These are phyloP conservation scores for Eucera pruinosa DNA, from an alignment of 2,888 invertebrate genomes.

Conservation along the genomic window DNA sequence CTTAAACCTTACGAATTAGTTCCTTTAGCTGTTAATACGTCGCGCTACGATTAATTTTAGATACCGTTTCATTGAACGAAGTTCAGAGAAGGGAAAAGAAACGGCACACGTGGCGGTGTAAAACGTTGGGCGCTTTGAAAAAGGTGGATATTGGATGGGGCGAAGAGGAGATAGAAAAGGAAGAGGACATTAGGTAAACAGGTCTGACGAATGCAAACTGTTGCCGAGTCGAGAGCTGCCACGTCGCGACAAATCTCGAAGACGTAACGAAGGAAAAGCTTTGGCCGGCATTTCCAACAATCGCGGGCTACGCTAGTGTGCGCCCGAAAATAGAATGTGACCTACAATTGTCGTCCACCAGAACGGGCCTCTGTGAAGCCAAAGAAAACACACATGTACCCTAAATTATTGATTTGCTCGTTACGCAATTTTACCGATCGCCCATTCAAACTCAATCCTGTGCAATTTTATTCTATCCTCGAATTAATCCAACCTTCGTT, in stretches of 20 bases:
- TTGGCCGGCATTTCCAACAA: slow-evolving; percentile 43
- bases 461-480: no score
- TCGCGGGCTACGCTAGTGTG: slow-evolving; percentile 22
- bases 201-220: slow-evolving; percentile 40
- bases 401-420: slow-evolving; percentile 37
- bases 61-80: no score
- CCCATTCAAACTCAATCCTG: not conserved
- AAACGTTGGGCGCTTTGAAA: not conserved
- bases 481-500: no score
- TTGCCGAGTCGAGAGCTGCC: slow-evolving; percentile 4
- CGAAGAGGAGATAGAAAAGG: no score
- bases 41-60: no score
- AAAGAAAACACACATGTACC: slow-evolving; percentile 41
- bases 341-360: slow-evolving; percentile 52
- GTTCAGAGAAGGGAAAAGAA: no score
- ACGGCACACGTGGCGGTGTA: not conserved
- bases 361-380: slow-evolving; percentile 31
- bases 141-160: not conserved
- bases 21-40: no score
- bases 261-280: slow-evolving; percentile 29
- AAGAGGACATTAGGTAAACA: slow-evolving; percentile 41
- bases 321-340: slow-evolving; percentile 48
- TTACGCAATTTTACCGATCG: not conserved
- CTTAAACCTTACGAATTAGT: no score
- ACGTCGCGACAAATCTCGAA: slow-evolving; percentile 29